Conservation (phyloP, 1,140 invertebrate species). For the Orius insidiosus region DNA sequence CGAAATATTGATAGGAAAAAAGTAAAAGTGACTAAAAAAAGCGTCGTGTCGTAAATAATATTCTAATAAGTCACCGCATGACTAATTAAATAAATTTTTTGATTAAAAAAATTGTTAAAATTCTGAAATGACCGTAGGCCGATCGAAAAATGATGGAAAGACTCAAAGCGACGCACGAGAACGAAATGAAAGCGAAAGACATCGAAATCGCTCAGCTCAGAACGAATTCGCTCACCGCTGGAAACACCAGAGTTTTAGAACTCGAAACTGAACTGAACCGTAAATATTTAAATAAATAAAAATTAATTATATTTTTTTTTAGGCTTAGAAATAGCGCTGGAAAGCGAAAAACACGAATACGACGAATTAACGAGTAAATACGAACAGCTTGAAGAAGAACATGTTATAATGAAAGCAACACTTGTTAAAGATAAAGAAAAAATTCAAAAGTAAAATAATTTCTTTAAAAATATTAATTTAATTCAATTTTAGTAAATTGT, state of each 20-base stretch:
- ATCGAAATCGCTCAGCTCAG: conserved; percentile 43
- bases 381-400: conserved; percentile 65
- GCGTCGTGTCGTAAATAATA: too few relatives aligned
- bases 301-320: conserved; percentile 23
- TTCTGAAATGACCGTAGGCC: conserved; percentile 26
- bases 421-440: conserved; percentile 59
- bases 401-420: conserved; percentile 57
- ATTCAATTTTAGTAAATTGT: conserved; percentile 26
- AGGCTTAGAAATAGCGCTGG: conserved; percentile 48
- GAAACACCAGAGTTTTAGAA: conserved; percentile 43
- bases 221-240: conserved; percentile 43
- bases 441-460: conserved; percentile 37
- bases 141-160: conserved; percentile 43
- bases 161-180: conserved; percentile 38
- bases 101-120: too few relatives aligned
- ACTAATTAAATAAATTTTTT: too few relatives aligned
- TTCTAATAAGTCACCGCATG: too few relatives aligned
- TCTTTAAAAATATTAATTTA: too few relatives aligned
- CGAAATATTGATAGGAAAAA: too few relatives aligned
- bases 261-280: conserved; percentile 47
- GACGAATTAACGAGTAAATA: conserved; percentile 64
- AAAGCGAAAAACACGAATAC: conserved; percentile 48
- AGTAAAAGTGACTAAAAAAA: too few relatives aligned
- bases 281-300: conserved; percentile 28
- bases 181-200: conserved; percentile 43